phyloP scores from a whole-genome alignment of 2,888 invertebrate species.

The Stenodera caucasica region DNA sequence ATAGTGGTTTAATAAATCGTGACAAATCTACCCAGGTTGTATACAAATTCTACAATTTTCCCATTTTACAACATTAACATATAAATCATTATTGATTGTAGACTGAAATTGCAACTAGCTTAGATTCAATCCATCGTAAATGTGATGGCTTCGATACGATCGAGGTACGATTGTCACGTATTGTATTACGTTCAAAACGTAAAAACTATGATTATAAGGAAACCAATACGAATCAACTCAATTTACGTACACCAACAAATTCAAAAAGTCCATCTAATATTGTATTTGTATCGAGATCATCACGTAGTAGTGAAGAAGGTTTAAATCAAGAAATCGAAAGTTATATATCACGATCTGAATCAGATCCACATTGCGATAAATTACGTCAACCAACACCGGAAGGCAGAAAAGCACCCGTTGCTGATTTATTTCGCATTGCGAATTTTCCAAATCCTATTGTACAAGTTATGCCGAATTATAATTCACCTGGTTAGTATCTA shows the following conservation, averaged over 20 bases:
- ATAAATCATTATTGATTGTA: not conserved
- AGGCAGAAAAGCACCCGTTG: constrained; percentile 82
- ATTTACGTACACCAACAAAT: constrained; percentile 35
- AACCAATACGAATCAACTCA: constrained; percentile 26
- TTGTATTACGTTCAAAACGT: constrained; percentile 60
- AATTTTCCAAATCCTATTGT: constrained; percentile 48
- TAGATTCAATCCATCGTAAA: constrained; percentile 19
- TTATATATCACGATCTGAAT: constrained; percentile 51
- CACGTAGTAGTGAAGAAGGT: constrained; percentile 83
- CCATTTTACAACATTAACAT: not conserved
- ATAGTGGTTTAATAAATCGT: constrained; percentile 68
- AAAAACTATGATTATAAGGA: constrained; percentile 52
- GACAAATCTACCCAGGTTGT: constrained; percentile 78
- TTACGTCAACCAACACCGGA: constrained; percentile 73
- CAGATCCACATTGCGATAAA: constrained; percentile 28
- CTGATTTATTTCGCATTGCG: constrained; percentile 66
- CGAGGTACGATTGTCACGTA: constrained; percentile 65
- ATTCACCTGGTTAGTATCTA: constrained; percentile 20
- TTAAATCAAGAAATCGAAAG: constrained; percentile 84
- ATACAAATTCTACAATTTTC: constrained; percentile 12
- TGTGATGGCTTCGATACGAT: constrained; percentile 5
- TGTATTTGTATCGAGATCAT: constrained; percentile 63
- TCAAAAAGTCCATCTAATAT: constrained; percentile 46
- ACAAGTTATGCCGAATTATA: constrained; percentile 15
- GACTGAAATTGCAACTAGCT: constrained; percentile 21